Percentiles rank a stretch among this genome's conserved stretches.
Evolutionary conservation across 2,113 vertebrate genomes (phyloP).

Genomic region (Neomonachus schauinslandi): DNA sequence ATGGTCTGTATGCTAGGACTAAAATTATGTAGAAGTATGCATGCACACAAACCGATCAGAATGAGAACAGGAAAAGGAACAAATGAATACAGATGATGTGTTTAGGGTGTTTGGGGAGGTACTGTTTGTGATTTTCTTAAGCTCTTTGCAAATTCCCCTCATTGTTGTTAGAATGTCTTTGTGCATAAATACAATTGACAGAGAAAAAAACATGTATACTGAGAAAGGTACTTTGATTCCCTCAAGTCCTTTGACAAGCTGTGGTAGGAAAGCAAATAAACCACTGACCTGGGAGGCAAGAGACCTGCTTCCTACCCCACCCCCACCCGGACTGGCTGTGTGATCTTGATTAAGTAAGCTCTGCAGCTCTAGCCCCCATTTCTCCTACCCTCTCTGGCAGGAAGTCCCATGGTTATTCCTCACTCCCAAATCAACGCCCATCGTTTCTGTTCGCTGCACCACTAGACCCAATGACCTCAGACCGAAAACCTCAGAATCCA

Average conservation of each 20-base stretch:
- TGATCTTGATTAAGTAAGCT: neutral
- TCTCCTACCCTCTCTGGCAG: neutral
- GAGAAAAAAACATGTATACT: neutral
- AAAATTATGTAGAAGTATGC: slow-evolving; percentile 78
- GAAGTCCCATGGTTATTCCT: neutral
- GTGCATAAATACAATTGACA: slow-evolving; percentile 61
- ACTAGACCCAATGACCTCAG: neutral
- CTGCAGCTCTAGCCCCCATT: neutral
- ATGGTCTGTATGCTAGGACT: slow-evolving; percentile 58
- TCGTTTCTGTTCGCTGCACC: neutral
- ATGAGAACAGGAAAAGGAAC: slow-evolving; percentile 61
- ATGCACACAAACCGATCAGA: slow-evolving; percentile 60
- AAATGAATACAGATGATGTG: slow-evolving; percentile 75
- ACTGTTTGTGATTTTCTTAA: slow-evolving; percentile 61
- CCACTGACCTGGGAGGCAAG: neutral
- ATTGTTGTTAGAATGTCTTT: slow-evolving; percentile 67
- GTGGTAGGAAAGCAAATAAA: slow-evolving; percentile 30
- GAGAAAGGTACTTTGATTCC: slow-evolving; percentile 37
- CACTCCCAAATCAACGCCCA: neutral
- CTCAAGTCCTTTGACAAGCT: slow-evolving; percentile 48
- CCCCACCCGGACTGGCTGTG: neutral
- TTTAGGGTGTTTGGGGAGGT: slow-evolving; percentile 55
- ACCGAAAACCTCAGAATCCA: neutral
- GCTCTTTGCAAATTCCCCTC: slow-evolving; percentile 66
- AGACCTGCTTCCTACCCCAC: neutral